Evolutionary conservation across 1,140 invertebrate genomes (phyloP).

Genomic region (Drosophila rhopaloa): DNA sequence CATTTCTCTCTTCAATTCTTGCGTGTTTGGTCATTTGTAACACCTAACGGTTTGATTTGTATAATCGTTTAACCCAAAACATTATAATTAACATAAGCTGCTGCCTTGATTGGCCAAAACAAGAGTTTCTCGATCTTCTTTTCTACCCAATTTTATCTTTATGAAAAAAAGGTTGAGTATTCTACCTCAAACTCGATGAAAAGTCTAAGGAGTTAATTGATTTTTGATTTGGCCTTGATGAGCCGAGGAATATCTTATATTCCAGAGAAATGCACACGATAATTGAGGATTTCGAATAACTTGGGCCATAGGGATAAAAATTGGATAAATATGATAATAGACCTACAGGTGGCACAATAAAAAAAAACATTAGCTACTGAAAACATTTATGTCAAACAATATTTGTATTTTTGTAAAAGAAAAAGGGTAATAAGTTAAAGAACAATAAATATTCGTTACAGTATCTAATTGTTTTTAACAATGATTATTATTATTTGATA

Average conservation of each 20-base stretch:
- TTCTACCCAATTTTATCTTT: background rate
- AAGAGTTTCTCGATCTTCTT: background rate
- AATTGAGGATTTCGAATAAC: no score
- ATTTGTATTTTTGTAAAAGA: no score
- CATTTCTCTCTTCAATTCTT: background rate
- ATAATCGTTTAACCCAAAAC: constrained; percentile 66
- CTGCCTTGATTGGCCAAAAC: constrained; percentile 20
- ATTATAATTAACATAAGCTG: constrained; percentile 64
- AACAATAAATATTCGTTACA: no score
- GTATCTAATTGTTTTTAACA: no score
- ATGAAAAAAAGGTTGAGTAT: background rate
- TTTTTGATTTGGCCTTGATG: background rate
- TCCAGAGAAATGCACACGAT: background rate
- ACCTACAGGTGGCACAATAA: no score
- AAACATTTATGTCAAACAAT: no score
- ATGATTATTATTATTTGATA: no score
- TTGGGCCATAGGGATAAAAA: no score
- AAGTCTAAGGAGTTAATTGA: constrained; percentile 11
- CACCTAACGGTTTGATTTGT: constrained; percentile 74
- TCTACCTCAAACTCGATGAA: constrained; percentile 1
- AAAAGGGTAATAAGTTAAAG: no score
- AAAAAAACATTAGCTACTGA: no score
- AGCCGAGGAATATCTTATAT: background rate
- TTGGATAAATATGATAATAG: no score
- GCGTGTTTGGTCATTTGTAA: constrained; percentile 77